Conservation (phyloP, 64 coral and sea anemone species). For the Hydrozoanthus tunicans region DNA sequence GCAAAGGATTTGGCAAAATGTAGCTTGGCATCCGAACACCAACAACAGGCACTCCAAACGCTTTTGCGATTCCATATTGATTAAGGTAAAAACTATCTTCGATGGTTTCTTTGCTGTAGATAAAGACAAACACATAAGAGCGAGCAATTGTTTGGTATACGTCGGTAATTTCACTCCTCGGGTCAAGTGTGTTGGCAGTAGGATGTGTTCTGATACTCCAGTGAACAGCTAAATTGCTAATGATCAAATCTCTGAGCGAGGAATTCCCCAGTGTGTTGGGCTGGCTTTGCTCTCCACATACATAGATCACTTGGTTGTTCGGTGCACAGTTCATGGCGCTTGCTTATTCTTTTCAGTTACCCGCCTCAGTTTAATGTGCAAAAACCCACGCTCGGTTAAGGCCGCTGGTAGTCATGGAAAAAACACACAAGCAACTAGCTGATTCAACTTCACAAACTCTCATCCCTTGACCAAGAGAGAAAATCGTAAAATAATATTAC, state of each 20-base stretch:
- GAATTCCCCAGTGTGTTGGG: constrained; percentile 17
- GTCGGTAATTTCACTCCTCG: constrained; percentile 58
- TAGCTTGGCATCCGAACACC: constrained; percentile 87
- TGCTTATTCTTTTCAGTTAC: not conserved
- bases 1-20: constrained; percentile 91
- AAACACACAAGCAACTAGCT: not conserved
- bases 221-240: constrained; percentile 61
- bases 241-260: constrained; percentile 63
- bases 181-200: constrained; percentile 47
- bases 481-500: not conserved
- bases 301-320: constrained; percentile 56
- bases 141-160: constrained; percentile 76
- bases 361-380: not conserved
- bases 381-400: not conserved
- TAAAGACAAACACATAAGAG: constrained; percentile 83
- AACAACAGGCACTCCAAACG: constrained; percentile 81
- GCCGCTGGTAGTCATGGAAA: not conserved
- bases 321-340: not conserved
- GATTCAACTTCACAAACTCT: not conserved
- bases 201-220: constrained; percentile 86
- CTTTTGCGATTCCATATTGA: constrained; percentile 92
- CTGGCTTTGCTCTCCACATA: constrained; percentile 72
- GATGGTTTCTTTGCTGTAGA: constrained; percentile 90
- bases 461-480: not conserved
- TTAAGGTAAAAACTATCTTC: constrained; percentile 88